These are phyloP conservation scores for Cetoscarus ocellatus DNA, from an alignment of 2,797 vertebrate genomes.

Conservation along the genomic window DNA sequence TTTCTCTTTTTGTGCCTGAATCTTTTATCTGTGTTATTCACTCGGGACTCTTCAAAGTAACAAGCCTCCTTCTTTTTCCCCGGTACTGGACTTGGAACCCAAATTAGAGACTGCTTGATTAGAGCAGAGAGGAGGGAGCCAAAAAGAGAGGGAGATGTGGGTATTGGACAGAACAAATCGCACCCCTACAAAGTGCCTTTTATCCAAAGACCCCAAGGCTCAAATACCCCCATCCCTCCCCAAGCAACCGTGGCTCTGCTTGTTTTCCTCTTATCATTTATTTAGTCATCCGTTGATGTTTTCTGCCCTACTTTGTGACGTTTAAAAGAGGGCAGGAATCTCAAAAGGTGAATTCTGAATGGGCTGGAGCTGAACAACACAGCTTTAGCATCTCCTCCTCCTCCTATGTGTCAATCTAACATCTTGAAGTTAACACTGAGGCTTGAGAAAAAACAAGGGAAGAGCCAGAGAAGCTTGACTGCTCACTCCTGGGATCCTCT, in stretches of 20 bases:
- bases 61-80: conserved; percentile 94
- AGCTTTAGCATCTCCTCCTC: conserved; percentile 32
- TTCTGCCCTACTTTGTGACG: conserved; percentile 92
- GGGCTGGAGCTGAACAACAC: conserved; percentile 61
- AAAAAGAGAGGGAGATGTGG: conserved; percentile 83
- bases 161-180: conserved; percentile 91
- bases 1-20: conserved; percentile 88
- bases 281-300: conserved; percentile 89
- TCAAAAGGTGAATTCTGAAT: conserved; percentile 88
- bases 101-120: conserved; percentile 94
- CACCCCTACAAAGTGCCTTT: conserved; percentile 96
- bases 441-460: conserved; percentile 59
- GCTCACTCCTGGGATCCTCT: conserved; percentile 55
- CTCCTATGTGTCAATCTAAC: conserved; percentile 68
- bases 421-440: conserved; percentile 63
- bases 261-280: conserved; percentile 88
- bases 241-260: conserved; percentile 87
- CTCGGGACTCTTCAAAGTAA: conserved; percentile 95
- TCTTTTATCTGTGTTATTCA: conserved; percentile 98
- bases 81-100: conserved; percentile 93
- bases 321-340: conserved; percentile 89
- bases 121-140: conserved; percentile 80
- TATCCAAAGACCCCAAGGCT: conserved; percentile 88
- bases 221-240: conserved; percentile 84
- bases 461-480: conserved; percentile 60